Conservation (phyloP, 2,888 invertebrate genomes). For the Caradrina kadenii region DNA sequence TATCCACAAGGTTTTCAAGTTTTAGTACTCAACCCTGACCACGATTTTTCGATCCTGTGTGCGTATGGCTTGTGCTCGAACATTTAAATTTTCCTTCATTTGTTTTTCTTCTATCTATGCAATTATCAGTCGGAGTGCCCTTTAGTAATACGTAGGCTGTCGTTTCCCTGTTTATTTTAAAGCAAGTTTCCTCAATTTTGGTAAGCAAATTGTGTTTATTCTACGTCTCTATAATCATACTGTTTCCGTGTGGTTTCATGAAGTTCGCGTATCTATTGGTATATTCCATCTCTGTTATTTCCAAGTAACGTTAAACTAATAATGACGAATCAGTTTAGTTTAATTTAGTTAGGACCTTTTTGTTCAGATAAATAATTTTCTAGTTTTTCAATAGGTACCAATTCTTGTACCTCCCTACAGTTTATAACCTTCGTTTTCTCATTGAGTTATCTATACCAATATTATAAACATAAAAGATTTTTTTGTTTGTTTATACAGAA, state of each 20-base stretch:
- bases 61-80: constrained; percentile 3
- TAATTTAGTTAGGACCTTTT: neutral
- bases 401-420: too few relatives aligned
- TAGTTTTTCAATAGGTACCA: too few relatives aligned
- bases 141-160: neutral
- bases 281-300: neutral
- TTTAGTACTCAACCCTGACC: constrained; percentile 19
- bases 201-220: constrained; percentile 5
- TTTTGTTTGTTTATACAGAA: too few relatives aligned
- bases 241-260: neutral
- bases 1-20: constrained; percentile 25
- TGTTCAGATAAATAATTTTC: too few relatives aligned
- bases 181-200: constrained; percentile 5
- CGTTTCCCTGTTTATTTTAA: constrained; percentile 1
- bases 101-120: constrained; percentile 1
- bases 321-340: neutral
- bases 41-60: constrained; percentile 16
- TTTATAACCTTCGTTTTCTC: too few relatives aligned
- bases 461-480: too few relatives aligned
- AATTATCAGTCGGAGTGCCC: neutral
- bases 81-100: constrained; percentile 5
- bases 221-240: constrained; percentile 1
- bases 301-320: neutral
- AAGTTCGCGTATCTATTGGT: too few relatives aligned
- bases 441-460: too few relatives aligned